Evolutionary conservation across 2,113 vertebrate species (phyloP).

Genomic region (Trogon surrucura): DNA sequence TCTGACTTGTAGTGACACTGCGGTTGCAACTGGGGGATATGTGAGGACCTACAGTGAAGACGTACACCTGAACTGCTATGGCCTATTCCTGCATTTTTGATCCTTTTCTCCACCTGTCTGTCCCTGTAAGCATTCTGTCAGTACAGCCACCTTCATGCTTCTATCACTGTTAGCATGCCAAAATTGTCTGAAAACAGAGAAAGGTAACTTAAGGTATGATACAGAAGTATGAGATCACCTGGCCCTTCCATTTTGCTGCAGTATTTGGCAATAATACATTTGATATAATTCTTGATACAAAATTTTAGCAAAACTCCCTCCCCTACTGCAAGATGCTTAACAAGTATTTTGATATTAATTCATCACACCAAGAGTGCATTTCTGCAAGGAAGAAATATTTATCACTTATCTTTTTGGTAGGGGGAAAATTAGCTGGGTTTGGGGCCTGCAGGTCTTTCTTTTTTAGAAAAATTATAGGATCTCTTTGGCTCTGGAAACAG

Average conservation of each 20-base stretch:
- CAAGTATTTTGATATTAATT: not conserved
- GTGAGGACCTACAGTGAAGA: not conserved
- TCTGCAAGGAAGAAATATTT: not conserved
- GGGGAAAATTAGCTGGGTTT: not conserved
- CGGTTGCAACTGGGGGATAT: not conserved
- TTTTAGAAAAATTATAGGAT: not conserved
- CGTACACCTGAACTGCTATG: accelerated
- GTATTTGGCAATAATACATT: not conserved
- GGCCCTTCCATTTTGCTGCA: not conserved
- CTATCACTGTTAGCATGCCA: not conserved
- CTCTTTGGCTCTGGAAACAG: not conserved
- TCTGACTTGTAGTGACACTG: not conserved
- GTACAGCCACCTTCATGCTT: not conserved
- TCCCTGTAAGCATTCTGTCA: not conserved
- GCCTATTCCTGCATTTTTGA: not conserved
- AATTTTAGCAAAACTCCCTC: not conserved
- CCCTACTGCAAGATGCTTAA: not conserved
- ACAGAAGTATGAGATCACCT: not conserved
- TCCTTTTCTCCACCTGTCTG: not conserved
- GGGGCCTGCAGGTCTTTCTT: not conserved
- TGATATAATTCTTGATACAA: not conserved
- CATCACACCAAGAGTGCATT: not conserved
- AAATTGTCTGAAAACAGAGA: not conserved
- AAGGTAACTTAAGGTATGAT: not conserved
- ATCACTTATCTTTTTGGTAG: not conserved